Evolutionary conservation across 2,888 invertebrate genomes (phyloP), one percentile per base, ranked within the genome.

Genomic region (Nomada flava): DNA sequence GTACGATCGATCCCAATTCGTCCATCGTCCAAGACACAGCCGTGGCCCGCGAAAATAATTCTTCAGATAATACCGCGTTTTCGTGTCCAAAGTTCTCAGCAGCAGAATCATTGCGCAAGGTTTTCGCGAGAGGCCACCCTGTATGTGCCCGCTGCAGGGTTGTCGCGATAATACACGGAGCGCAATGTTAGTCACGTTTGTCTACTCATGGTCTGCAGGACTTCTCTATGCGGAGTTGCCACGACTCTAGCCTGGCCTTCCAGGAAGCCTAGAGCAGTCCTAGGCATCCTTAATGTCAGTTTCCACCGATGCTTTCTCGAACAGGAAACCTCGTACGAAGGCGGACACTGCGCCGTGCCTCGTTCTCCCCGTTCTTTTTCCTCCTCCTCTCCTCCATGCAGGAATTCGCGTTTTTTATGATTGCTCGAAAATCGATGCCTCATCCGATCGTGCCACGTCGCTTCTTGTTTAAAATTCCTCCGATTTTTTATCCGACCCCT

Each of bases 221-320:
- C 86, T 79, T 86, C 71, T 86, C 86, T 87, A 86, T 88, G 87
- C 90, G 82, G 84, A 84, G 90, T 90, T 90, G 90, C 90, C 90
- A 84, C 86, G 81, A 83, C 79, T 86, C 83, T 85, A 82, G 80
- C 74, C 60, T 64, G 64, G 75, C 36, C 65, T 86, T 83, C 73
- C 73, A 67, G 76, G 76, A 76, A 79, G 80, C 76, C 82, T 88
- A 86, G 88, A 88, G 68, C 81, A 76, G 81, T 86, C 59, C 86
- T 85, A 85, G 85, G 68, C 79, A 86, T 84, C 76, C 70, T 85
- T 82, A 82, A 82, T 75, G 75, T 69, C 62, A 65, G 70, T 75
- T 82, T 60, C 74, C 69, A 81, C 47, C 70, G 63, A 80, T 69
- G 83, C 60, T 65, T 76, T 72, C 83, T 52, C 77, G 68, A 23